Conservation (phyloP, 2,888 invertebrate genomes). For the Hetaerina titia region DNA sequence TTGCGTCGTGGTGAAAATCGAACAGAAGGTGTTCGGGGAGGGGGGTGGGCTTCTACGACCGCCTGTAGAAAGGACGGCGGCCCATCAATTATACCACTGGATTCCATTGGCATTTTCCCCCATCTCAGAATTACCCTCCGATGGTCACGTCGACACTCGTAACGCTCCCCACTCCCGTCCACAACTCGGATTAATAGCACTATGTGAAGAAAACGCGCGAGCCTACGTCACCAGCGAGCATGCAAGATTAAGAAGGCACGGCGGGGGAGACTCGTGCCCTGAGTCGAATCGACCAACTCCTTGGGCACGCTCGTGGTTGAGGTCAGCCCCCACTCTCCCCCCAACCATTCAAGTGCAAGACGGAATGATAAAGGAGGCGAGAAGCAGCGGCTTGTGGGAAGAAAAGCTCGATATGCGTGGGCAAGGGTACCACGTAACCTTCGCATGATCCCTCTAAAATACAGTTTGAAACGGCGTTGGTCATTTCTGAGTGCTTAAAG, state of each 20-base stretch:
- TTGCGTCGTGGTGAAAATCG: background rate
- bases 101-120: constrained; percentile 5
- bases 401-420: background rate
- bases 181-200: background rate
- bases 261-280: background rate
- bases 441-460: background rate
- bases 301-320: background rate
- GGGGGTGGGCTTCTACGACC: background rate
- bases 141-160: background rate
- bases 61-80: background rate
- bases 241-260: background rate
- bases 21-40: background rate
- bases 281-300: background rate
- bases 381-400: too few species aligned
- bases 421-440: background rate
- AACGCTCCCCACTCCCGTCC: background rate
- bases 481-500: background rate
- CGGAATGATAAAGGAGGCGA: background rate
- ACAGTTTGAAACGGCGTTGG: background rate
- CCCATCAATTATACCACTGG: background rate
- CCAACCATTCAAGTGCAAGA: background rate
- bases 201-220: background rate
- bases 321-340: background rate
- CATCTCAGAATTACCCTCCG: background rate
- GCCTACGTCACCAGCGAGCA: background rate